These are phyloP conservation scores for Dolichallabes microphthalmus DNA, from an alignment of 2,113 vertebrate species.

Conservation along the genomic window DNA sequence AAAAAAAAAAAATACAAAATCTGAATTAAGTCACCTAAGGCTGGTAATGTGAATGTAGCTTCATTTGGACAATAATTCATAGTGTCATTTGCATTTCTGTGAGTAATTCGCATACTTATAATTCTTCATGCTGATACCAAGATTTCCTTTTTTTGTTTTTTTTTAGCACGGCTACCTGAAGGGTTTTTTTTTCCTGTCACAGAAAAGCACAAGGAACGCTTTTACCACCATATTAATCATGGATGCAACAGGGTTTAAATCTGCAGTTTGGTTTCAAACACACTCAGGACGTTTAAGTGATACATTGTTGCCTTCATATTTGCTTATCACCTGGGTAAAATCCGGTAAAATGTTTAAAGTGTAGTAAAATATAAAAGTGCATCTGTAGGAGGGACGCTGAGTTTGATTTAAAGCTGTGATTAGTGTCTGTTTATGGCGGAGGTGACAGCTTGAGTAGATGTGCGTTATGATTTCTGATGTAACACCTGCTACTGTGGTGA, in stretches of 20 bases:
- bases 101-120: conserved; percentile 52
- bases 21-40: too few relatives aligned
- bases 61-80: neutral
- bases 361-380: neutral
- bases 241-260: neutral
- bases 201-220: neutral
- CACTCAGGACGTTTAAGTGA: neutral
- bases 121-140: neutral
- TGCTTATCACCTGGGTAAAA: conserved; percentile 8
- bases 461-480: conserved; percentile 31
- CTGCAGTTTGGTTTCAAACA: neutral
- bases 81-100: conserved; percentile 68
- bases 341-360: neutral
- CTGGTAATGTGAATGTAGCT: too few relatives aligned
- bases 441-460: conserved; percentile 8
- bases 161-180: neutral
- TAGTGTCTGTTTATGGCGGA: conserved; percentile 9
- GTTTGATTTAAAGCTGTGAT: conserved; percentile 29
- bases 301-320: neutral
- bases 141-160: neutral
- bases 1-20: too few relatives aligned
- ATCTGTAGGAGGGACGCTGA: neutral
- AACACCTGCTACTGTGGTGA: conserved; percentile 23
- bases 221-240: neutral
- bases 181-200: neutral